These are phyloP conservation scores for Tanytarsus gracilentus DNA, from an alignment of 2,888 invertebrate species.

Conservation along the genomic window DNA sequence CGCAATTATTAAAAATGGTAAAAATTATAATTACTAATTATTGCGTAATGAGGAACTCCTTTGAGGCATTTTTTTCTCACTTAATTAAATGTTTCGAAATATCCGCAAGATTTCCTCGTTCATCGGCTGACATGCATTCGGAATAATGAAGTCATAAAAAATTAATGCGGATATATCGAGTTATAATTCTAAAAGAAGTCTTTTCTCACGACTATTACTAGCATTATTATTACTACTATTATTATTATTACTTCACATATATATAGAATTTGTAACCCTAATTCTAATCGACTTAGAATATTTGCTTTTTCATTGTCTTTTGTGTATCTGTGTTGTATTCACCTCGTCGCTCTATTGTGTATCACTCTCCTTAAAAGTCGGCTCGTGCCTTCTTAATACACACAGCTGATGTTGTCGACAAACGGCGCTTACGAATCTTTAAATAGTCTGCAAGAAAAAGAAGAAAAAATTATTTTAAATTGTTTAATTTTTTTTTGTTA, in stretches of 20 bases:
- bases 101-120: neutral
- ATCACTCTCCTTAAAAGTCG: conserved; percentile 3
- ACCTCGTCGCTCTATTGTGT: neutral
- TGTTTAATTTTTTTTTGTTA: neutral
- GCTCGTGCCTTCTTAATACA: conserved; percentile 22
- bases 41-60: neutral
- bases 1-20: neutral
- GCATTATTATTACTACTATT: too few relatives aligned
- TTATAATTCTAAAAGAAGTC: too few relatives aligned
- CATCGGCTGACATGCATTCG: conserved; percentile 1
- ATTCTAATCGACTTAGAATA: conserved; percentile 23
- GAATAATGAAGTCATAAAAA: too few relatives aligned
- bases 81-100: neutral
- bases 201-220: too few relatives aligned
- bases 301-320: conserved; percentile 18
- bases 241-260: neutral
- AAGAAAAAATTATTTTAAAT: neutral
- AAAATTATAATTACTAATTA: neutral
- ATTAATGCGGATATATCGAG: too few relatives aligned
- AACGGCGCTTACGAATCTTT: conserved; percentile 22
- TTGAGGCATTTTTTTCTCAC: neutral
- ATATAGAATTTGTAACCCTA: neutral
- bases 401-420: conserved; percentile 24
- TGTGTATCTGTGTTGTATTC: neutral
- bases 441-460: conserved; percentile 11